Evolutionary conservation across 2,113 vertebrate species (phyloP).

Genomic region (Syngnathus floridae): DNA sequence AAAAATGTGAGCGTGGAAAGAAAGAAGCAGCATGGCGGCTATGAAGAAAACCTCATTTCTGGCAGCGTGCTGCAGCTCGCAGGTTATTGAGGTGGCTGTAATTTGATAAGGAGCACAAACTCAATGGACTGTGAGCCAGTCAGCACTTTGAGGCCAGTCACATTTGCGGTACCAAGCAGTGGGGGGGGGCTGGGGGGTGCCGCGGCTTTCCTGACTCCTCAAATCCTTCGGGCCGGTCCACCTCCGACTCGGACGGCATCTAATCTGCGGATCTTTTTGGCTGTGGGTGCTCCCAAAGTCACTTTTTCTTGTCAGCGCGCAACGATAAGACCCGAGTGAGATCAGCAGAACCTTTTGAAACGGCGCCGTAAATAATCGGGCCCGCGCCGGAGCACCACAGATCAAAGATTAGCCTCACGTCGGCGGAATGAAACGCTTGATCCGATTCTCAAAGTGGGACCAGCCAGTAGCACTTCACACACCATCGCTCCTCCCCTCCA

Average conservation of each 20-base stretch:
- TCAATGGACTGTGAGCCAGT: constrained; percentile 72
- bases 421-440: constrained; percentile 62
- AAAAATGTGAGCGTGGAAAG: constrained; percentile 50
- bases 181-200: constrained; percentile 11
- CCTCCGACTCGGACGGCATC: constrained; percentile 4
- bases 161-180: constrained; percentile 52
- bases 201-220: constrained; percentile 10
- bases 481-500: background rate
- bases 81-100: constrained; percentile 75
- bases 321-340: constrained; percentile 63
- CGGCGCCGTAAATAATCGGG: constrained; percentile 60
- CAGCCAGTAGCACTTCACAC: constrained; percentile 7
- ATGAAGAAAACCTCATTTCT: constrained; percentile 70
- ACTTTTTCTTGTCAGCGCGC: constrained; percentile 63
- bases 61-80: constrained; percentile 61
- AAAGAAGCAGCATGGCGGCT: constrained; percentile 55
- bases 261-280: constrained; percentile 52
- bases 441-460: constrained; percentile 62
- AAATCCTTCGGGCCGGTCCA: constrained; percentile 8
- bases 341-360: constrained; percentile 68
- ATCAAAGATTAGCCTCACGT: constrained; percentile 68
- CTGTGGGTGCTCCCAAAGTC: constrained; percentile 51
- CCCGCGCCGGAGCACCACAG: constrained; percentile 44
- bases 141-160: constrained; percentile 68
- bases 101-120: constrained; percentile 75